Percentiles rank a stretch among this genome's conserved stretches.
phyloP scores from a whole-genome alignment of 1,140 invertebrate species.

The Papilio dardanus region DNA sequence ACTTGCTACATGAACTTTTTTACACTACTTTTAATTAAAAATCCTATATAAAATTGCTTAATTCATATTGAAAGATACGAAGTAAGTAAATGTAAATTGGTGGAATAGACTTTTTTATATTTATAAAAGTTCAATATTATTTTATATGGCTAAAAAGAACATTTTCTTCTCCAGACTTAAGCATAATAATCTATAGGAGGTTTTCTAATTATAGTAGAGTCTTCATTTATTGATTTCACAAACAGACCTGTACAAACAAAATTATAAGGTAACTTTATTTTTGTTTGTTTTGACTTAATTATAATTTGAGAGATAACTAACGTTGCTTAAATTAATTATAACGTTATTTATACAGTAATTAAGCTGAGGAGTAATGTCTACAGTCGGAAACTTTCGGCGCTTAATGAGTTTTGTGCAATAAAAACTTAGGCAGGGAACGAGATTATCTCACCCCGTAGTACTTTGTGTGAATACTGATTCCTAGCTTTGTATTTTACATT shows the following conservation, averaged over 20 bases:
- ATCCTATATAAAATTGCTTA: no score
- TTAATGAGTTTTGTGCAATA: conserved; percentile 32
- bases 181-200: no score
- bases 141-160: no score
- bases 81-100: no score
- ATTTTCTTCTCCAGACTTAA: no score
- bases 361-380: conserved; percentile 28
- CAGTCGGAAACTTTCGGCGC: conserved; percentile 26
- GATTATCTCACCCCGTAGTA: conserved; percentile 23
- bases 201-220: no score
- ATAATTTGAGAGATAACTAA: conserved; percentile 14
- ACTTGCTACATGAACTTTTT: no score
- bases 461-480: conserved; percentile 28
- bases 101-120: no score
- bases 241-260: not conserved
- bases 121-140: no score
- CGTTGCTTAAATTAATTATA: conserved; percentile 17
- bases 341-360: conserved; percentile 29
- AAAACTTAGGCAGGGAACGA: conserved; percentile 24
- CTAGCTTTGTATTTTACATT: conserved; percentile 7
- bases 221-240: no score
- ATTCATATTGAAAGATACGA: no score
- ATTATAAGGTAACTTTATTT: not conserved
- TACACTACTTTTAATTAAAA: no score
- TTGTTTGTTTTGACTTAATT: not conserved